These are phyloP conservation scores for Drosophila malerkotliana DNA, from an alignment of 1,140 invertebrate genomes.

Conservation along the genomic window DNA sequence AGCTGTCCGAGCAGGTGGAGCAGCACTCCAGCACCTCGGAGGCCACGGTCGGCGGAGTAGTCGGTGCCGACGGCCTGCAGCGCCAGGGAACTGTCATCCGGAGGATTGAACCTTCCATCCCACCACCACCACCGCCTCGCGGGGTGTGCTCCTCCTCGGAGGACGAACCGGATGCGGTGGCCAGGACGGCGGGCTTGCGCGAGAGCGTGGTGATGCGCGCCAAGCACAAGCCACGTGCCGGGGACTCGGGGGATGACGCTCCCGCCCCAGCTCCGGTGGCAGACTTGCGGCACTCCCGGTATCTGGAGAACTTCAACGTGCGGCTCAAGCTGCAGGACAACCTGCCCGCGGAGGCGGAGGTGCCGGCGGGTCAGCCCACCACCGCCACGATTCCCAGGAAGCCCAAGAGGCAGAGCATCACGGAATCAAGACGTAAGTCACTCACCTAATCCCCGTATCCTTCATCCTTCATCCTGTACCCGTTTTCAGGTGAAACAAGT, in stretches of 20 bases:
- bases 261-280: constrained; percentile 37
- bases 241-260: constrained; percentile 70
- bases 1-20: constrained; percentile 83
- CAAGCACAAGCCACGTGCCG: constrained; percentile 73
- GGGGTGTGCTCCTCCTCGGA: constrained; percentile 55
- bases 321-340: constrained; percentile 79
- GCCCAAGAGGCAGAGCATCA: constrained; percentile 70
- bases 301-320: constrained; percentile 82
- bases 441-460: too few relatives aligned
- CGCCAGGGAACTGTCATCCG: constrained; percentile 75
- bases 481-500: constrained; percentile 32
- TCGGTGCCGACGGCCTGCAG: constrained; percentile 52
- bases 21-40: constrained; percentile 27
- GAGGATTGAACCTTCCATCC: constrained; percentile 10
- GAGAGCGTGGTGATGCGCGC: constrained; percentile 44
- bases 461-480: neutral
- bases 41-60: constrained; percentile 26
- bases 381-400: constrained; percentile 46
- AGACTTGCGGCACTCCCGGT: constrained; percentile 73
- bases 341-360: constrained; percentile 26
- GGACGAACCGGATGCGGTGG: constrained; percentile 34
- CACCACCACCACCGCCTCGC: constrained; percentile 25
- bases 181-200: constrained; percentile 1
- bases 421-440: constrained; percentile 61
- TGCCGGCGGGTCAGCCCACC: constrained; percentile 5